Evolutionary conservation across 1,140 invertebrate species (phyloP).

Genomic region (Hirudo medicinalis): DNA sequence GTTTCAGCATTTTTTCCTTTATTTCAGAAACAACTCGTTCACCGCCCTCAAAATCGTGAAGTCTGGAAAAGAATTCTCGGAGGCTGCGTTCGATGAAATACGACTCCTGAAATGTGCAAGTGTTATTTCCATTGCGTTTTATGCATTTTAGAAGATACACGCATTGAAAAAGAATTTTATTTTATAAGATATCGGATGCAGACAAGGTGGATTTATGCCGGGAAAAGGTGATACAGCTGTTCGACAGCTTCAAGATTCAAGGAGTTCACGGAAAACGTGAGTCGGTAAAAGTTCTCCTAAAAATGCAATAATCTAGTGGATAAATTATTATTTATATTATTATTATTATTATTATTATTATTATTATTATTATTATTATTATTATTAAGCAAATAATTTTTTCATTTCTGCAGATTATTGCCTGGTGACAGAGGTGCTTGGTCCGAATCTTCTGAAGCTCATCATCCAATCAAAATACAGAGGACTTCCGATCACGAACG

Average conservation of each 20-base stretch:
- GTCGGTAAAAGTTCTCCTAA: constrained; percentile 29
- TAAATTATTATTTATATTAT: not conserved
- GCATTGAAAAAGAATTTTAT: too few relatives aligned
- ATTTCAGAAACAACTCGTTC: constrained; percentile 65
- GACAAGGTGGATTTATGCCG: constrained; percentile 76
- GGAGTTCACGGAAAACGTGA: constrained; percentile 80
- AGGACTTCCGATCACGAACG: constrained; percentile 85
- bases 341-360: too few relatives aligned
- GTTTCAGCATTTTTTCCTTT: not conserved
- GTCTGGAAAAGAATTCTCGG: constrained; percentile 89
- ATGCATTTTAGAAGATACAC: not conserved
- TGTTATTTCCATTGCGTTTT: constrained; percentile 6
- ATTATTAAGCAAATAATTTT: not conserved
- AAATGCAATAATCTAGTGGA: constrained; percentile 3
- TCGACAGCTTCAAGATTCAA: constrained; percentile 94
- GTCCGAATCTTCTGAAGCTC: constrained; percentile 89
- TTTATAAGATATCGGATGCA: constrained; percentile 57
- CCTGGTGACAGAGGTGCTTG: constrained; percentile 97
- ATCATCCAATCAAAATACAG: constrained; percentile 94
- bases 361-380: too few relatives aligned
- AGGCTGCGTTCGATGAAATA: constrained; percentile 95
- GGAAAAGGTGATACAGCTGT: constrained; percentile 85
- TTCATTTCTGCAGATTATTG: constrained; percentile 53
- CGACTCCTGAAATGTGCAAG: constrained; percentile 73
- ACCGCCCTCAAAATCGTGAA: constrained; percentile 97